phyloP scores from a whole-genome alignment of 2,797 vertebrate genomes.

The Melopsittacus undulatus region DNA sequence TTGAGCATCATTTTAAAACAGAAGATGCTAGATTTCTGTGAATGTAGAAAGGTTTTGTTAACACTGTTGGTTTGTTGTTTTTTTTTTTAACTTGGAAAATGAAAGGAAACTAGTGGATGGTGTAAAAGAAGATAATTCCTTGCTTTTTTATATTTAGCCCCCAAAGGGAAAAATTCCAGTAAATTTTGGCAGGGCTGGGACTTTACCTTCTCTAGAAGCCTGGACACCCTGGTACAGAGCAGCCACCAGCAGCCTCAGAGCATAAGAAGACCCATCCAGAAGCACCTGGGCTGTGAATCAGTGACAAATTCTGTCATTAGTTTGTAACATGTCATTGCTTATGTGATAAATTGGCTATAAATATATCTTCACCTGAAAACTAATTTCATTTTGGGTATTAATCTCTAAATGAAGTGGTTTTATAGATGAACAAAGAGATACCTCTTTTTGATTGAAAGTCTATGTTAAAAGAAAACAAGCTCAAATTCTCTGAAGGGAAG shows the following conservation, averaged over 20 bases:
- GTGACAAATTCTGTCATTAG: neutral
- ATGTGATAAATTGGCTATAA: neutral
- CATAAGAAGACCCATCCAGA: neutral
- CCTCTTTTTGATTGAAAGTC: neutral
- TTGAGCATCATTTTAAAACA: neutral
- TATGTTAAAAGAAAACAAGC: neutral
- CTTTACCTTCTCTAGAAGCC: neutral
- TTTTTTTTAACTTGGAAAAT: neutral
- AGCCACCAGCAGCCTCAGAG: neutral
- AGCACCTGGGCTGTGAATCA: rapidly evolving
- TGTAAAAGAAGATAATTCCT: neutral
- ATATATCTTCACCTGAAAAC: neutral
- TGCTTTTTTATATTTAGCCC: neutral
- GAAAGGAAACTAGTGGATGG: neutral
- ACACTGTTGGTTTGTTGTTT: too few relatives aligned
- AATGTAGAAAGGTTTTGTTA: neutral
- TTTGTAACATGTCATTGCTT: neutral
- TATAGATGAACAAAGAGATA: neutral
- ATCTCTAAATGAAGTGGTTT: neutral
- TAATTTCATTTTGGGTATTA: neutral
- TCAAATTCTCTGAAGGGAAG: neutral
- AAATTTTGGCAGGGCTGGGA: neutral
- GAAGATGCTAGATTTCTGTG: neutral
- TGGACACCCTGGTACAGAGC: rapidly evolving
- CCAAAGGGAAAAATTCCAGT: neutral